Evolutionary conservation across 2,113 vertebrate genomes (phyloP).

Genomic region (Malurus alboscapulatus): DNA sequence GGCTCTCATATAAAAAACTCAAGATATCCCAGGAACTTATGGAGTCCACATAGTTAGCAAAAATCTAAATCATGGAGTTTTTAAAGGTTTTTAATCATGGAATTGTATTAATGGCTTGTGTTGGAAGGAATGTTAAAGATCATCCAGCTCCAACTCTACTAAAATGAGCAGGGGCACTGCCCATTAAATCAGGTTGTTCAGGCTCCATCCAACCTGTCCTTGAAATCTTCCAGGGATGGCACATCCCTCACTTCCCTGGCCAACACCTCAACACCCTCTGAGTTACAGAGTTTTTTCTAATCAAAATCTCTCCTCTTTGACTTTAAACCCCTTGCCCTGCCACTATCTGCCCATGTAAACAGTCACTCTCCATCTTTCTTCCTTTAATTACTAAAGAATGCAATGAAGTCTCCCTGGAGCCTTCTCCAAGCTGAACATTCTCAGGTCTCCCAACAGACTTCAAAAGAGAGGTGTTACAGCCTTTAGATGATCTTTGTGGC

Average conservation of each 20-base stretch:
- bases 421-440: neutral
- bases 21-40: neutral
- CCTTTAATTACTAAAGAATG: neutral
- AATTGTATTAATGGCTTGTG: neutral
- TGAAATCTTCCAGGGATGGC: neutral
- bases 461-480: neutral
- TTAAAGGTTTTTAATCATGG: neutral
- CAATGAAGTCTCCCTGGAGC: neutral
- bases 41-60: neutral
- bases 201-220: neutral
- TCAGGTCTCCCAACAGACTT: neutral
- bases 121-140: neutral
- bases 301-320: neutral
- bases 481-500: accelerated
- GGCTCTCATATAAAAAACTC: neutral
- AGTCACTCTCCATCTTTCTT: neutral
- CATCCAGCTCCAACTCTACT: neutral
- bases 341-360: neutral
- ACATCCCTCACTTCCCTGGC: neutral
- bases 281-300: neutral
- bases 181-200: neutral
- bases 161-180: neutral
- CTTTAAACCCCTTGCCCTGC: neutral
- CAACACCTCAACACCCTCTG: neutral
- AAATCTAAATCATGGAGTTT: neutral